phyloP scores from a whole-genome alignment of 1,140 invertebrate genomes.

The Brachionus angularis region DNA sequence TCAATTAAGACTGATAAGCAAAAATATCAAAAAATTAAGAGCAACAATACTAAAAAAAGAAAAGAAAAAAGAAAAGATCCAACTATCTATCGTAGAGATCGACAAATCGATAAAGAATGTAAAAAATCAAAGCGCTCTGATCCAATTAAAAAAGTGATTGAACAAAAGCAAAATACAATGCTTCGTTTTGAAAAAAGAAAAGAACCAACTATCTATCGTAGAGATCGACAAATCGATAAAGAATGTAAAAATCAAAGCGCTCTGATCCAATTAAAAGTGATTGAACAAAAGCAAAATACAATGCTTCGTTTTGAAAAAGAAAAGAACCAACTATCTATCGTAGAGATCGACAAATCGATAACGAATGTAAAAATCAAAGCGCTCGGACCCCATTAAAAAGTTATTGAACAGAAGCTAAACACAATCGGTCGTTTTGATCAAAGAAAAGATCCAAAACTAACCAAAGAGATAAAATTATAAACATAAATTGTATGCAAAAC shows the following conservation, averaged over 20 bases:
- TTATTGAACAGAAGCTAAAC: too few relatives aligned
- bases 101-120: not conserved
- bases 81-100: not conserved
- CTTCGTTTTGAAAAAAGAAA: not conserved
- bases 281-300: not conserved
- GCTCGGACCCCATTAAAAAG: not conserved
- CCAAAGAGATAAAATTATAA: too few relatives aligned
- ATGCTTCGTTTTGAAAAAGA: not conserved
- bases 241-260: not conserved
- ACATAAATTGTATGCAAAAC: too few relatives aligned
- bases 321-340: not conserved
- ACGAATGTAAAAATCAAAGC: not conserved
- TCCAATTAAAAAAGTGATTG: not conserved
- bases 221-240: not conserved
- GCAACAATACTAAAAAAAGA: not conserved
- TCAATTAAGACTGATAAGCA: not conserved
- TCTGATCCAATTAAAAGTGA: not conserved
- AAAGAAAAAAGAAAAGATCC: not conserved
- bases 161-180: not conserved
- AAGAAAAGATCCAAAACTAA: too few relatives aligned
- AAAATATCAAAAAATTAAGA: not conserved
- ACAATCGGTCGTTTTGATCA: too few relatives aligned
- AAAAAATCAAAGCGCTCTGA: not conserved
- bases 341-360: not conserved
- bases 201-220: not conserved